Conservation (phyloP, 2,113 vertebrate species). For the Penelope pileata region DNA sequence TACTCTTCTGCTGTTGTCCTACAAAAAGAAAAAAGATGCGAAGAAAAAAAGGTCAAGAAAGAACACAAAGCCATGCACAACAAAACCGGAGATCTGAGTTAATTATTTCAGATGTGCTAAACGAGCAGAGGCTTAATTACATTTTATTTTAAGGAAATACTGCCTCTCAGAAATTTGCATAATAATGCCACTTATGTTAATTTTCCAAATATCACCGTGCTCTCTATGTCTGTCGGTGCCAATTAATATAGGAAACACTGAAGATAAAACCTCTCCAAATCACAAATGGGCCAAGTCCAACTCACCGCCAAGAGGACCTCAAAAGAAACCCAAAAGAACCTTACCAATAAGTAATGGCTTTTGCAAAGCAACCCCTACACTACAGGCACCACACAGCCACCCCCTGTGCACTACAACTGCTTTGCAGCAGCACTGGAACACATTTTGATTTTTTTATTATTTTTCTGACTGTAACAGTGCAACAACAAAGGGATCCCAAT, state of each 20-base stretch:
- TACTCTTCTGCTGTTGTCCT: constrained; percentile 97
- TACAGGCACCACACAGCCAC: background rate
- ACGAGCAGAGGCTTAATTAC: constrained; percentile 62
- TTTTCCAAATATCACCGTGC: constrained; percentile 55
- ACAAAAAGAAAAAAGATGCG: background rate
- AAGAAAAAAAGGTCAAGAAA: constrained; percentile 28
- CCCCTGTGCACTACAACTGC: background rate
- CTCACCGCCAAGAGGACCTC: background rate
- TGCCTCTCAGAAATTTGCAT: constrained; percentile 68
- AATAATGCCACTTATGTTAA: constrained; percentile 67
- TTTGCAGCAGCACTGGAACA: background rate
- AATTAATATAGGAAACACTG: constrained; percentile 56
- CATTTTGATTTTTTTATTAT: no score
- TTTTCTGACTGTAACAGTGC: background rate
- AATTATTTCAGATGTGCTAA: constrained; percentile 61
- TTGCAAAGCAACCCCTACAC: background rate
- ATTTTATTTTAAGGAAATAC: constrained; percentile 71
- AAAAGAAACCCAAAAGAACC: background rate
- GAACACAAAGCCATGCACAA: constrained; percentile 1
- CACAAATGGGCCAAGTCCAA: background rate
- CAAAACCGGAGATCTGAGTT: constrained; percentile 19
- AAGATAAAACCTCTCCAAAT: constrained; percentile 34
- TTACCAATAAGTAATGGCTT: background rate
- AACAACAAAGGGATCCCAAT: background rate
- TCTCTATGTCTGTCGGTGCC: constrained; percentile 40